Conservation (phyloP, 1,140 invertebrate species). For the Vanessa tameamea region DNA sequence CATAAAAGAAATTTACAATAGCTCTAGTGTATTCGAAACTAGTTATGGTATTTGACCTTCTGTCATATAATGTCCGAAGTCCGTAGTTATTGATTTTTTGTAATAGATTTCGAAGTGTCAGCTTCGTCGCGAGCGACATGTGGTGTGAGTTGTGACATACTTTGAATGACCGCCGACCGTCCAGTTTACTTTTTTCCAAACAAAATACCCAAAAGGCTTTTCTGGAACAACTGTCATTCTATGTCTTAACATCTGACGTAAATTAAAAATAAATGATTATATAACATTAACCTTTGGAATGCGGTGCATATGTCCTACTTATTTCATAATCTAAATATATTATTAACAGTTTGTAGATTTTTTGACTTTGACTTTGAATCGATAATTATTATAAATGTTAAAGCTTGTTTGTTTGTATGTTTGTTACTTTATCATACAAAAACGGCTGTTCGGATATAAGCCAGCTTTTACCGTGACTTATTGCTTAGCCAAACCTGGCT, state of each 20-base stretch:
- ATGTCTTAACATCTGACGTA: constrained; percentile 29
- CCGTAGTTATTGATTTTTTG: constrained; percentile 68
- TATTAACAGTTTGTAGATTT: too few species aligned
- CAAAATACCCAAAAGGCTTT: constrained; percentile 32
- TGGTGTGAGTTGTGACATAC: constrained; percentile 71
- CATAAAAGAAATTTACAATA: constrained; percentile 77
- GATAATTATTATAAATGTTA: too few species aligned
- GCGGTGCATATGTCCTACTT: not conserved
- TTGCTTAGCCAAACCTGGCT: too few species aligned
- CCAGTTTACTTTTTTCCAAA: constrained; percentile 55
- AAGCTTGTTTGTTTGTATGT: too few species aligned
- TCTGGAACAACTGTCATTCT: constrained; percentile 50
- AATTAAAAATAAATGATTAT: not conserved
- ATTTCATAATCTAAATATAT: too few species aligned
- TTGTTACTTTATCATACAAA: too few species aligned
- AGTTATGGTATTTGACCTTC: constrained; percentile 71
- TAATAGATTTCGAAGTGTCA: constrained; percentile 61
- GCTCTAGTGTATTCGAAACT: constrained; percentile 64
- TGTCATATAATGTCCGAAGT: constrained; percentile 54
- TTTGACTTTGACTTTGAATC: too few species aligned
- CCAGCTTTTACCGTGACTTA: too few species aligned
- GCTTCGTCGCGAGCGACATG: constrained; percentile 58
- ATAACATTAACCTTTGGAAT: not conserved
- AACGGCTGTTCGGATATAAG: too few species aligned
- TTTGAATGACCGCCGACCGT: constrained; percentile 61